phyloP scores from a whole-genome alignment of 2,888 invertebrate species.

The Cheilosia soror region DNA sequence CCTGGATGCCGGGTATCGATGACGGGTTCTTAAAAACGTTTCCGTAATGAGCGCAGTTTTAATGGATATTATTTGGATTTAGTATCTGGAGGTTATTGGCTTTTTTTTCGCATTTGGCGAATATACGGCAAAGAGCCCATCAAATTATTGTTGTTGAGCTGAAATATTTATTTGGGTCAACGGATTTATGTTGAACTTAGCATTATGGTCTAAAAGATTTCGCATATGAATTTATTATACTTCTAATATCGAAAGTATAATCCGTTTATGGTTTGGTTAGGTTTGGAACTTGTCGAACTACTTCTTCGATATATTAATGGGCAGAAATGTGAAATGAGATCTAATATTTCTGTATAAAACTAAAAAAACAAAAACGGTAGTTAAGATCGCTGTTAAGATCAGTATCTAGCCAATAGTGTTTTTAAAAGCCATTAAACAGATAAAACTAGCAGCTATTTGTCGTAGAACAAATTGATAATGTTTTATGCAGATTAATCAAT shows the following conservation, averaged over 20 bases:
- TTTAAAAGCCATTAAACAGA: no score
- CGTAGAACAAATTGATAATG: no score
- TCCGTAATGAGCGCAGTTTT: conserved; percentile 52
- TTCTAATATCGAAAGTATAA: background rate
- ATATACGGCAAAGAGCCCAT: background rate
- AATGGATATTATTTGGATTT: conserved; percentile 15
- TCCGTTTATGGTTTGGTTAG: background rate
- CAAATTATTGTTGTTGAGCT: conserved; percentile 28
- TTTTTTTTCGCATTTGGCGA: conserved; percentile 27
- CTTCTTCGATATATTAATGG: conserved; percentile 1
- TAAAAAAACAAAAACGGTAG: background rate
- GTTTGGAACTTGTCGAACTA: background rate
- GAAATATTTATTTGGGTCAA: conserved; percentile 71
- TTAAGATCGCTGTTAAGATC: background rate
- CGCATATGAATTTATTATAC: background rate
- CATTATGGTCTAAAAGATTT: background rate
- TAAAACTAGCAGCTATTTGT: no score
- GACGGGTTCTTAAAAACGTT: conserved; percentile 47
- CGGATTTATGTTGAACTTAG: conserved; percentile 43
- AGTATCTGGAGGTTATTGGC: conserved; percentile 56
- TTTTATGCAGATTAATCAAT: no score
- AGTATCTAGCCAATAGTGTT: no score
- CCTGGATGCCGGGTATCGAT: conserved; percentile 6
- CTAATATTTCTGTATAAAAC: background rate
- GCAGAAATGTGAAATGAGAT: background rate